Base-by-base conservation (phyloP, 1,140 invertebrate genomes). In the Daktulosphaira vitifoliae region DNA sequence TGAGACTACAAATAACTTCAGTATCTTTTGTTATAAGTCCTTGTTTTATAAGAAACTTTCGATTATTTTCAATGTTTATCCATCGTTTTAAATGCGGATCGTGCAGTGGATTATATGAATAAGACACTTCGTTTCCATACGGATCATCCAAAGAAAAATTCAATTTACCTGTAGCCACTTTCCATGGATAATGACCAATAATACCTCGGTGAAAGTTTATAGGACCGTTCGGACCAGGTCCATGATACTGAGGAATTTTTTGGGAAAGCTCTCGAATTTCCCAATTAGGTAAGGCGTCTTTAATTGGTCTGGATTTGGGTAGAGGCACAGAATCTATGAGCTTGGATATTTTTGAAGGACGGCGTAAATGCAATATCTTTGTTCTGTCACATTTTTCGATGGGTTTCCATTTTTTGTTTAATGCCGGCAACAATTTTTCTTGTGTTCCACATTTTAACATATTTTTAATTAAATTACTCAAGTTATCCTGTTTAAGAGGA, bases 231-330 rank as follows among this genome's bases (percentile, higher is more conserved):
- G 52, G 52, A 23, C 20, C 38, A 15, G 22, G 11, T 3, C 52
- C 52, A 1, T 56, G 52, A 9, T 56, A 56, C 52, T 38, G 37
- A 15, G 52, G 52, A n/a, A 42, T 56, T 42, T 56, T 56, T 42
- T 56, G 33, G 22, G 22, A n/a, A 1, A 56, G n/a, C 29, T 56
- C 22, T 16, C 52, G 6, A 3, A 15, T 25, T 9, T 9, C 15
- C 52, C 52, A 56, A 22, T 15, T 8, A 8, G 52, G 52, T 20
- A 56, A 37, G 15, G 7, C 15, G 15, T 42, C 29, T 56, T 22
- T 22, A 8, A 42, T 1, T 6, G 52, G 52, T 16, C 22, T 18
- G 22, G 22, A 42, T 7, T 23, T 9, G 5, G 38, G 52, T 1
- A 18, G 20, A n/a, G 52, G 52, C 16, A 56, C 15, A 8, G 37